phyloP scores from a whole-genome alignment of 2,888 invertebrate species.

The Lysandra coridon region DNA sequence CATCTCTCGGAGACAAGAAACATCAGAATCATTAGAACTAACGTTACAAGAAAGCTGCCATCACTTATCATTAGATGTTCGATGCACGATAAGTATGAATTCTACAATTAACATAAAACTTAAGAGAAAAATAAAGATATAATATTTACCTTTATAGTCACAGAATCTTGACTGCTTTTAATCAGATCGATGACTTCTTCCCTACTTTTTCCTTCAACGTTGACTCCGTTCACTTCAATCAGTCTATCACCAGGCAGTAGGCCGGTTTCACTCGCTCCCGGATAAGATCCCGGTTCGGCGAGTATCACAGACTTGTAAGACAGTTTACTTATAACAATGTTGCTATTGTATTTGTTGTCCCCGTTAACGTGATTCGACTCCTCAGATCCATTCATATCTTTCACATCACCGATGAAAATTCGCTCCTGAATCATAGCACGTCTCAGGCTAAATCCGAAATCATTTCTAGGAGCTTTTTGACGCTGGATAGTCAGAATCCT shows the following conservation, averaged over 20 bases:
- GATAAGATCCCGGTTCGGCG: conserved; percentile 93
- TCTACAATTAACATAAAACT: neutral
- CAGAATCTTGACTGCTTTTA: conserved; percentile 89
- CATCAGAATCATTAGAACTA: neutral
- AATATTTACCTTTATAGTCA: conserved; percentile 88
- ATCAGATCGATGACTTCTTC: conserved; percentile 97
- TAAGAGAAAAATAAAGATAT: neutral
- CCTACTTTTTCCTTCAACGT: conserved; percentile 91
- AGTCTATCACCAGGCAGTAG: conserved; percentile 96
- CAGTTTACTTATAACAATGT: conserved; percentile 66
- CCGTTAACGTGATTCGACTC: conserved; percentile 62
- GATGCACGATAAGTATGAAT: neutral
- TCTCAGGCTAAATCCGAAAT: conserved; percentile 96
- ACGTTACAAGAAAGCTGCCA: neutral
- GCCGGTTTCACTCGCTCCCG: conserved; percentile 88
- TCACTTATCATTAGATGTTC: neutral
- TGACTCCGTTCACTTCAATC: conserved; percentile 92
- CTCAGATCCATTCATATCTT: conserved; percentile 59
- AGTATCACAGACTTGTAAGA: conserved; percentile 89
- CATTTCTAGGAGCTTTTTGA: conserved; percentile 91
- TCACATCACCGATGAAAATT: conserved; percentile 64
- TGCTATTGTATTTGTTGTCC: conserved; percentile 64
- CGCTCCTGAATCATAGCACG: conserved; percentile 92
- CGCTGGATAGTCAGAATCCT: conserved; percentile 88
- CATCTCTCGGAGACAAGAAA: neutral